These are phyloP conservation scores for Myiothlypis coronata DNA, from an alignment of 2,797 vertebrate species.

Conservation along the genomic window DNA sequence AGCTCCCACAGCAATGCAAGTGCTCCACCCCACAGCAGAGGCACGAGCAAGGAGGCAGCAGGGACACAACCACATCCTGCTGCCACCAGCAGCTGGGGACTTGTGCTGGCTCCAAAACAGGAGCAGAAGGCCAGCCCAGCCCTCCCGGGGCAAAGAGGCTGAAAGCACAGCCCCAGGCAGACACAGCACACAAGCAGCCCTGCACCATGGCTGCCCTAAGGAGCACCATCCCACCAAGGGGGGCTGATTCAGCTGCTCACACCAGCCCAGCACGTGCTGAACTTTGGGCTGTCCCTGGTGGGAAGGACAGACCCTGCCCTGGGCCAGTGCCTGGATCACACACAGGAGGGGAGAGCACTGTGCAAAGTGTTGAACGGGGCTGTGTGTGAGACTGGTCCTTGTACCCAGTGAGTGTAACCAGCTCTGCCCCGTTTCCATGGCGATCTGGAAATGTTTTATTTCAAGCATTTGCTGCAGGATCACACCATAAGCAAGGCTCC, in stretches of 20 bases:
- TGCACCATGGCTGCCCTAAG: accelerated
- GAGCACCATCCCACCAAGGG: not conserved
- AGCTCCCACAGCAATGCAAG: not conserved
- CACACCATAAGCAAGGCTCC: constrained; percentile 34
- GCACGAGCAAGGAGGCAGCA: not conserved
- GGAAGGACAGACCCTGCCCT: not conserved
- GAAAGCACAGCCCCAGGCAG: accelerated
- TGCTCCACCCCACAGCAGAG: accelerated
- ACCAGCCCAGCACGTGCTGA: accelerated
- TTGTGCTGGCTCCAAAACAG: not conserved
- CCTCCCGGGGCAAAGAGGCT: not conserved
- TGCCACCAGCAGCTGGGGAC: not conserved
- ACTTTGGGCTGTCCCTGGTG: not conserved
- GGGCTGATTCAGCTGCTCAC: not conserved
- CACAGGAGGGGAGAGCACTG: not conserved
- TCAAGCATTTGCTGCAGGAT: constrained; percentile 28
- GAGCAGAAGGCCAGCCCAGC: not conserved
- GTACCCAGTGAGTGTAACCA: not conserved
- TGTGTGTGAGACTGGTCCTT: not conserved
- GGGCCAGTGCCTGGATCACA: not conserved
- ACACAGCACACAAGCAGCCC: not conserved
- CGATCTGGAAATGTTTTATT: not conserved
- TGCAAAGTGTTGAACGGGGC: not conserved
- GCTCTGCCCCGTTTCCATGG: constrained; percentile 48
- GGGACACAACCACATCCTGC: not conserved